Evolutionary conservation across 2,113 vertebrate genomes (phyloP), one percentile per base, ranked within the genome.

Genomic region (Alouatta palliata): DNA sequence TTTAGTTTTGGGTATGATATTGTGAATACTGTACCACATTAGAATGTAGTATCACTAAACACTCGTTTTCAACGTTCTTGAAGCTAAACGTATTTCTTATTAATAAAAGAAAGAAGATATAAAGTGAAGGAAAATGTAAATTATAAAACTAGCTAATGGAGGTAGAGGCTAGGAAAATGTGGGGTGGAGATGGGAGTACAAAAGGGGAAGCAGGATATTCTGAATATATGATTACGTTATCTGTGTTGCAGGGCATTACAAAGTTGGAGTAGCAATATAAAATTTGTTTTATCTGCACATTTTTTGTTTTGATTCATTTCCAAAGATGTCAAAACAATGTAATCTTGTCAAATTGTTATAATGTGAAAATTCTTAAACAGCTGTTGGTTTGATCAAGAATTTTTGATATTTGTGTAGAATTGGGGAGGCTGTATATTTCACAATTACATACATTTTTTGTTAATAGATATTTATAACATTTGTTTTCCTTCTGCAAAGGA

Each of bases 281-380:
- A 97, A 12, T 43, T 52, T 75, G 20, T 87, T 92, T 96, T 85
- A 80, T 86, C 56, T 92, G 17, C 54, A 32, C 35, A 85, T 85
- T 68, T 83, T 91, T 92, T 95, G 52, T 88, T 95, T 95, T 23
- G 73, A 3, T 77, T 93, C 19, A 19, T 94, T 96, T 89, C 30
- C 35, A 92, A 61, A 87, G 45, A 87, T 93, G 16, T 88, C 85
- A 40, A 86, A 89, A 85, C 76, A 84, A 40, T 92, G 47, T 71
- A 80, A 75, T 88, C 21, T 92, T 90, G 27, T 73, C 37, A 84
- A 84, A 89, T 88, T 92, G 13, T 30, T 88, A n/a, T 68, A 23
- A 6, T n/a, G 52, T 52, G 8, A 71, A 32, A 68, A 66, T 95
- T 96, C 68, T 52, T 66, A n/a, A 70, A 86, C 17, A 90, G 12